A percentile compares a stretch with the other conserved stretches of the same genome.
These are phyloP conservation scores for Conomelus anceps DNA, from an alignment of 2,888 invertebrate genomes.

Conservation along the genomic window DNA sequence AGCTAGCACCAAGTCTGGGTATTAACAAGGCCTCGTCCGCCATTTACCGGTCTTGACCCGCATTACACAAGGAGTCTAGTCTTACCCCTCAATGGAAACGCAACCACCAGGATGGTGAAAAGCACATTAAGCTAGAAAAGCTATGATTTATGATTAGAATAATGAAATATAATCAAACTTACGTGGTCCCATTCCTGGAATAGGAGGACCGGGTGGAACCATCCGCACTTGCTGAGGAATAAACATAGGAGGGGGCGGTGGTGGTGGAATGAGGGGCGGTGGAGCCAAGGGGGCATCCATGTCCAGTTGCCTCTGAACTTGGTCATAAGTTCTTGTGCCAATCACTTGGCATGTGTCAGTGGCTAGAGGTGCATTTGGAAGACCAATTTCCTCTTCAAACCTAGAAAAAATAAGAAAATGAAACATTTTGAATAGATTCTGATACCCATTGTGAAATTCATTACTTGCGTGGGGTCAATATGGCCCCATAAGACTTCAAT, in stretches of 20 bases:
- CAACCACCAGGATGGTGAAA: too few species aligned
- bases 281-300: slow-evolving; percentile 20
- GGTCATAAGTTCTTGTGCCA: slow-evolving; percentile 63
- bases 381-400: slow-evolving; percentile 76
- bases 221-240: slow-evolving; percentile 59
- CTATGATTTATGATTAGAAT: background rate
- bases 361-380: slow-evolving; percentile 39
- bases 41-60: too few species aligned
- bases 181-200: slow-evolving; percentile 41
- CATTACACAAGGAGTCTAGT: too few species aligned
- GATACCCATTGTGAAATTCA: too few species aligned
- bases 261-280: slow-evolving; percentile 27
- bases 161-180: slow-evolving; percentile 21
- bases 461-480: too few species aligned
- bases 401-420: slow-evolving; percentile 45
- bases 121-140: too few species aligned
- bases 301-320: slow-evolving; percentile 55
- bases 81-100: too few species aligned
- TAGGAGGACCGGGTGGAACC: slow-evolving; percentile 22
- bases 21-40: too few species aligned
- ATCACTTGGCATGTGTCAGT: slow-evolving; percentile 51
- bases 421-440: background rate
- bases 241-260: slow-evolving; percentile 50
- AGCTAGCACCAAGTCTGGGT: too few species aligned
- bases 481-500: too few species aligned